Percentiles rank a stretch among this genome's conserved stretches.
phyloP scores from a whole-genome alignment of 2,113 vertebrate genomes.

The Pelobates fuscus region DNA sequence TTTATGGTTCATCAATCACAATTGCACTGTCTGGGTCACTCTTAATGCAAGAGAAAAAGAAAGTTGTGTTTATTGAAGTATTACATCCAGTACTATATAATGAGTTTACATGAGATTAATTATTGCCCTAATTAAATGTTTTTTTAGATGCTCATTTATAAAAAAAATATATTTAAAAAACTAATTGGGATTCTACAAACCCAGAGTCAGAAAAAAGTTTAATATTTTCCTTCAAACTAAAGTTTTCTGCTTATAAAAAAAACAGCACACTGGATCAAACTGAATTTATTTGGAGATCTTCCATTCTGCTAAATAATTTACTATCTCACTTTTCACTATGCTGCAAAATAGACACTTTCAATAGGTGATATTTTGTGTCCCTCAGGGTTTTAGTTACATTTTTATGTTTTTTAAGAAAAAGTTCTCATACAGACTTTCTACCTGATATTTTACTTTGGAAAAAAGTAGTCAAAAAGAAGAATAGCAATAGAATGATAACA shows the following conservation, averaged over 20 bases:
- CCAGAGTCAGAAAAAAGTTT: no score
- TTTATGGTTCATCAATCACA: no score
- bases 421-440: constrained; percentile 2
- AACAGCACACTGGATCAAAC: constrained; percentile 9
- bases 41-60: no score
- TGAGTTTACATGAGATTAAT: no score
- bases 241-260: neutral
- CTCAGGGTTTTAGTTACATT: constrained; percentile 30
- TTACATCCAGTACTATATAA: no score
- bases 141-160: no score
- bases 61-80: no score
- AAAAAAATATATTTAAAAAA: no score
- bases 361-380: constrained; percentile 16
- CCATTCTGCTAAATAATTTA: constrained; percentile 26
- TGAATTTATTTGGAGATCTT: constrained; percentile 31
- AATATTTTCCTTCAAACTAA: neutral
- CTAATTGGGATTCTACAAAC: no score
- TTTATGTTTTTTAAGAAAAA: constrained; percentile 23
- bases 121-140: no score
- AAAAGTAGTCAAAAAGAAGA: constrained; percentile 21
- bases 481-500: neutral
- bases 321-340: neutral
- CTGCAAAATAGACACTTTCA: constrained; percentile 19
- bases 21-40: no score
- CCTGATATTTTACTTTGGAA: neutral